Evolutionary conservation across 2,888 invertebrate genomes (phyloP), one percentile per base, ranked within the genome.

Genomic region (Drosophila kanekoi): DNA sequence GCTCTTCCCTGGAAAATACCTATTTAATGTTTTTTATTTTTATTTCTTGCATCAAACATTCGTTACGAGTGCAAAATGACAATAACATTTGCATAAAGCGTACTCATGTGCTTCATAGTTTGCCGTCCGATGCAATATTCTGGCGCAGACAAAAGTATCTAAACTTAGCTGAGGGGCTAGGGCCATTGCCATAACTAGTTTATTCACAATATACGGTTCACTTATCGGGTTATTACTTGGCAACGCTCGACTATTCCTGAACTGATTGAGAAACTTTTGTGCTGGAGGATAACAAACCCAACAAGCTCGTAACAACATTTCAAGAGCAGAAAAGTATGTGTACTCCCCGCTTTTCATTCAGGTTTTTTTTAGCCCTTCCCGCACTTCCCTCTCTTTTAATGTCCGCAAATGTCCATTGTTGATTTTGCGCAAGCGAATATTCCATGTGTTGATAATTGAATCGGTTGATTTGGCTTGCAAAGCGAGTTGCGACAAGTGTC

Each of bases 61-160:
- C 23, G 37, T 49, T 41, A 52, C 62, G 45, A 47, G 43, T 43
- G 32, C 20, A 40, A 51, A 51, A 68, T 72, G 68, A 72, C 68
- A 76, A 76, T 68, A 68, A 56, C 58, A 77, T 76, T 77, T 72
- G 49, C 73, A 68, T 72, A 49, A 43, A 52, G 41, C 14, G 35
- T 20, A 2, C 54, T 37, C 60, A 61, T 63, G 41, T 60, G 63
- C 10, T 20, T 32, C 33, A 40, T 44, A 44, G 57, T 58, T 64
- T 18, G 14, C 23, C 20, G 14, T 9, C 20, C 28, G 18, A 38
- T 28, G 35, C 37, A 57, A 66, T 52, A 32, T 65, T 68, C 61
- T 53, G 57, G 60, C 64, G 49, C 52, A 61, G 59, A 64, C 65
- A 70, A 68, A 49, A 56, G 57, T 60, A 40, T 69, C 79, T 69